Base-by-base conservation (phyloP, 64 coral and sea anemone genomes). In the Montipora capricornis region DNA sequence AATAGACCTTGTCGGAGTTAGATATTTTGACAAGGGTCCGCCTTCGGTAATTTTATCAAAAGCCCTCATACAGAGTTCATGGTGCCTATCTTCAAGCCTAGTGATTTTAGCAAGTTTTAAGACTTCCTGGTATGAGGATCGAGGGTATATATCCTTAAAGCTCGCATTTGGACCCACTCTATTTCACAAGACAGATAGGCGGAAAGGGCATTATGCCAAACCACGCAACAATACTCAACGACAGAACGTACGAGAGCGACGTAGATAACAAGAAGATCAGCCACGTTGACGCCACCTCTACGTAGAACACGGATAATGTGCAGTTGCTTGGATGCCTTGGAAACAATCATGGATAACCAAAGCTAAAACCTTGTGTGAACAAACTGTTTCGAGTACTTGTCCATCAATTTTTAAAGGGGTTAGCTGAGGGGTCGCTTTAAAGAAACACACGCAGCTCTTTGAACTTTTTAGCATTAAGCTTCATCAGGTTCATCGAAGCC, bases 61-160 rank as follows among this genome's bases (percentile, higher is more conserved):
- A 45, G 74, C 44, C 74, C 74, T 76, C 74, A 76, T 26, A 20
- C 20, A 24, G 74, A 76, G 74, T 76, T 76, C 74, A 45, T 45
- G 44, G 74, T 20, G 9, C 74, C 74, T 76, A 14, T 76, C 74
- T 13, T 76, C 74, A 76, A 48, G 74, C 3, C 20, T 76, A 47
- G 74, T 1, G 29, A 76, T 47, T 76, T 76, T 76, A 44, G 37
- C 74, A 76, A 76, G 24, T 76, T 76, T 4, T 46, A 76, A 76
- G 5, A 20, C 26, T 76, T 76, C 74, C 74, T 47, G 74, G 7
- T 76, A 76, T 37, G 9, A 76, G 37, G 4, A 76, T 76, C 74
- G 20, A 11, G 74, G 26, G 24, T 76, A 76, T 76, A 46, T 76
- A 76, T 76, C 74, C 44, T 76, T 76, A 76, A 76, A 45, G 74